phyloP scores from a whole-genome alignment of 2,113 vertebrate genomes.

The Chloropsis cyanopogon region DNA sequence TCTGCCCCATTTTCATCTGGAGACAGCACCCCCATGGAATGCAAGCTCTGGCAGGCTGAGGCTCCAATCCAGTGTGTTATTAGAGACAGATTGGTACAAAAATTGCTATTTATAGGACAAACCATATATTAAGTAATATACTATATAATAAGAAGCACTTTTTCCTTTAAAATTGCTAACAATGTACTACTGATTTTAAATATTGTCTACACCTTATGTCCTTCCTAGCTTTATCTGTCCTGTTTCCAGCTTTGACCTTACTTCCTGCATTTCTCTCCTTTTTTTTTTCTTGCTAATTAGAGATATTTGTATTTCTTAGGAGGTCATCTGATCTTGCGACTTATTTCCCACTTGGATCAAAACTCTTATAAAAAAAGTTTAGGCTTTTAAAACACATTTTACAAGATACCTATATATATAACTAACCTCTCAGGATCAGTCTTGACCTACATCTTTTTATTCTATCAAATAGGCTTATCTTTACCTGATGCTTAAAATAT shows the following conservation, averaged over 20 bases:
- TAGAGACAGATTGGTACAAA: background rate
- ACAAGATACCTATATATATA: constrained; percentile 40
- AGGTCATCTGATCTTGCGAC: constrained; percentile 34
- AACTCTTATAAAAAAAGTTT: constrained; percentile 28
- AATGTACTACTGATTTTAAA: background rate
- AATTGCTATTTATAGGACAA: background rate
- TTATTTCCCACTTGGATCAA: constrained; percentile 58
- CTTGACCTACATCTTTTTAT: constrained; percentile 31
- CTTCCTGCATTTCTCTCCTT: background rate
- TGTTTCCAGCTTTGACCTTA: constrained; percentile 37
- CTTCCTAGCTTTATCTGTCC: background rate
- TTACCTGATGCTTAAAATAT: constrained; percentile 2
- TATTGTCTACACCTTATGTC: background rate
- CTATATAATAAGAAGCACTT: background rate
- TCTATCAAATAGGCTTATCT: constrained; percentile 28
- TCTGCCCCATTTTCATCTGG: background rate
- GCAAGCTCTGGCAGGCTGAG: background rate
- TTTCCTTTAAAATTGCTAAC: background rate
- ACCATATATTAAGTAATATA: background rate
- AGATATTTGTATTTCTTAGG: constrained; percentile 42
- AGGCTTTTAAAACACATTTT: constrained; percentile 47
- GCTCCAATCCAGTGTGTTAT: background rate
- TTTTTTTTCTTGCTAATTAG: constrained; percentile 26
- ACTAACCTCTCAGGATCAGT: constrained; percentile 9
- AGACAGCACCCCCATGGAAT: background rate